Percentiles rank a stretch among this genome's conserved stretches.
Conservation (phyloP, 2,113 vertebrate genomes). For the Cacatua alba region DNA sequence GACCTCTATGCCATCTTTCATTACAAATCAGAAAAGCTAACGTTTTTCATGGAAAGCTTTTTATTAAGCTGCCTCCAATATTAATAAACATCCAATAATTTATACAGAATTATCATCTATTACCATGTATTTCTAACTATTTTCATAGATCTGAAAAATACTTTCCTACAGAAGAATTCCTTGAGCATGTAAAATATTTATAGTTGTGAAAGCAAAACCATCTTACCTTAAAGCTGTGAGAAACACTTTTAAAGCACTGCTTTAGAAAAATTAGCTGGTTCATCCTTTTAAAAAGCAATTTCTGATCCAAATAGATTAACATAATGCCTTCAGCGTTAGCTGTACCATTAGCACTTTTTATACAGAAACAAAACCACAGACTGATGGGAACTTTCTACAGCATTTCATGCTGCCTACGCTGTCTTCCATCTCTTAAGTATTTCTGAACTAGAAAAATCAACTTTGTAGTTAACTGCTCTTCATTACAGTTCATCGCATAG, state of each 20-base stretch:
- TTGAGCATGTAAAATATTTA: background rate
- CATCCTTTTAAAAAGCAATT: background rate
- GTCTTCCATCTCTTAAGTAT: background rate
- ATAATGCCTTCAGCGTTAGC: background rate
- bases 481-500: background rate
- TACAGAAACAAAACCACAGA: background rate
- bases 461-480: background rate
- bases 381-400: background rate
- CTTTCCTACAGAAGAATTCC: background rate
- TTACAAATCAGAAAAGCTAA: background rate
- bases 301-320: background rate
- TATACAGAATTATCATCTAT: background rate
- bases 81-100: background rate
- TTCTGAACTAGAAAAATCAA: background rate
- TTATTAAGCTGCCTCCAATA: background rate
- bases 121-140: background rate
- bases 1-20: background rate
- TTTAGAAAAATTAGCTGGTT: background rate
- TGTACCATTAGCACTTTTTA: background rate
- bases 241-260: background rate
- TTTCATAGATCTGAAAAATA: background rate
- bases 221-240: background rate
- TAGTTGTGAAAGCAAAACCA: background rate
- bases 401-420: background rate
- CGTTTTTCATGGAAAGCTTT: background rate